These are phyloP conservation scores for Parnassius glacialis DNA, from an alignment of 2,888 invertebrate species.

Conservation along the genomic window DNA sequence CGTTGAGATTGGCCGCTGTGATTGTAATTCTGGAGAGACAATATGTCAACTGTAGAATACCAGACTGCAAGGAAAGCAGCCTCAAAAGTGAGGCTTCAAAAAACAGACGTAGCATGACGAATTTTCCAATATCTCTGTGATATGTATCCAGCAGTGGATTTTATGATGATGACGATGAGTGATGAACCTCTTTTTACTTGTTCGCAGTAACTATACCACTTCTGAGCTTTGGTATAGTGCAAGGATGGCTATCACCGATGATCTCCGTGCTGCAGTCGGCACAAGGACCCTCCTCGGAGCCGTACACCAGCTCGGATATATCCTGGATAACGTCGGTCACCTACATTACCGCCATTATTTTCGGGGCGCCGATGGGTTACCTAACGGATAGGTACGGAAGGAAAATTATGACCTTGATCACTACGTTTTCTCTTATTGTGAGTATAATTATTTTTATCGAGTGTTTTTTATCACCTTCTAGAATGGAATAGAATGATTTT, in stretches of 20 bases:
- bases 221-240: constrained; percentile 72
- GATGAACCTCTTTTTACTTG: constrained; percentile 4
- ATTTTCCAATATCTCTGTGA: too few species aligned
- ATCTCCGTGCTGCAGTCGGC: constrained; percentile 61
- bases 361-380: constrained; percentile 70
- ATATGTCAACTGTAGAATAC: too few species aligned
- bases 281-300: constrained; percentile 54
- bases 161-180: neutral
- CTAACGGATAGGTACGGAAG: constrained; percentile 68
- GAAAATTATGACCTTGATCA: constrained; percentile 67
- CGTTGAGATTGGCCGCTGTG: too few species aligned
- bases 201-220: constrained; percentile 68
- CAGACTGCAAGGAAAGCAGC: too few species aligned
- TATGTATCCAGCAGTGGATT: too few species aligned
- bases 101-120: too few species aligned
- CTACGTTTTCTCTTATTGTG: constrained; percentile 65
- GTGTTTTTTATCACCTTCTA: too few species aligned
- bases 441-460: constrained; percentile 40
- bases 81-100: too few species aligned
- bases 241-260: constrained; percentile 76
- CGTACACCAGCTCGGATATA: constrained; percentile 58
- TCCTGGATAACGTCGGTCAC: constrained; percentile 73
- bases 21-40: too few species aligned
- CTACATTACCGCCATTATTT: constrained; percentile 70
- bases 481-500: too few species aligned